These are phyloP conservation scores for Poeciliopsis gracilis DNA, from an alignment of 2,797 vertebrate species.

Conservation along the genomic window DNA sequence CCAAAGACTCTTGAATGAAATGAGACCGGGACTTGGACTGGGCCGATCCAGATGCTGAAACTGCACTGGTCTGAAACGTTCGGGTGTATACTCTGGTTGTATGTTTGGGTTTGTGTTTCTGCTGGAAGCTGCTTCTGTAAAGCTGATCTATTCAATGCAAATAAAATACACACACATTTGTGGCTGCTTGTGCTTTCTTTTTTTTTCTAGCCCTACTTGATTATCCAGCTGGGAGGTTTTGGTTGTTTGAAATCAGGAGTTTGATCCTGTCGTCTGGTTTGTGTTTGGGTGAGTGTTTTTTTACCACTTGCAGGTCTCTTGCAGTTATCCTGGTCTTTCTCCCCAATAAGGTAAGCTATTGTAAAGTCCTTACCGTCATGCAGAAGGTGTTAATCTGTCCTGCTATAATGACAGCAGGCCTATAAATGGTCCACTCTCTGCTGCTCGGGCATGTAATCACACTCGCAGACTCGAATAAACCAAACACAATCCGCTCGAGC, in stretches of 20 bases:
- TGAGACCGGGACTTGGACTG: not conserved
- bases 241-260: constrained; percentile 47
- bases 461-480: constrained; percentile 12
- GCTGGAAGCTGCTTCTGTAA: not conserved
- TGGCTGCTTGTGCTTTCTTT: not conserved
- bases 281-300: constrained; percentile 33
- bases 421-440: constrained; percentile 54
- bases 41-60: not conserved
- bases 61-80: not conserved
- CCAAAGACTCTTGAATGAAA: not conserved
- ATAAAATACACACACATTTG: not conserved
- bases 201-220: constrained; percentile 25
- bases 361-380: constrained; percentile 17
- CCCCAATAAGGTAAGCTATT: constrained; percentile 47
- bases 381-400: constrained; percentile 38
- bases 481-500: constrained; percentile 14
- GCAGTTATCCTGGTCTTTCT: not conserved
- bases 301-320: not conserved
- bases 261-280: constrained; percentile 38
- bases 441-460: constrained; percentile 23
- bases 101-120: not conserved
- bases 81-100: not conserved
- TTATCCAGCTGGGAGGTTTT: constrained; percentile 51
- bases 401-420: constrained; percentile 42
- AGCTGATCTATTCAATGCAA: not conserved